A percentile compares a stretch with the other conserved stretches of the same genome.
These are phyloP conservation scores for Manduca sexta DNA, from an alignment of 1,140 invertebrate species.

Conservation along the genomic window DNA sequence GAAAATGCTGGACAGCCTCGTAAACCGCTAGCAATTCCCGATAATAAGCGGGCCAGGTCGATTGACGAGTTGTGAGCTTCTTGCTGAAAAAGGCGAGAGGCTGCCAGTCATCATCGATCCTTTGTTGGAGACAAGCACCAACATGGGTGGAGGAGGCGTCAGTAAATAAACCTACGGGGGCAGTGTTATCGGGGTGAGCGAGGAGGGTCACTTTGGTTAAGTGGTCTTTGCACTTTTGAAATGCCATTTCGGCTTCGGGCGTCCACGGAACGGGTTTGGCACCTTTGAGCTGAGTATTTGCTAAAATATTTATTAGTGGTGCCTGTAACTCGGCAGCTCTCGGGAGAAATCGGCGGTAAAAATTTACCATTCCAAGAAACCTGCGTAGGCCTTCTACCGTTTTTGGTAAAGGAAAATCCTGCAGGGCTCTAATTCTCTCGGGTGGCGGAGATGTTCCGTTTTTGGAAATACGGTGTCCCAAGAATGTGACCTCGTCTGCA, in stretches of 20 bases:
- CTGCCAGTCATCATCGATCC: neutral
- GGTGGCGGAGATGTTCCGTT: neutral
- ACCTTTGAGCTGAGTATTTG: neutral
- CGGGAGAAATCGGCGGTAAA: conserved; percentile 3
- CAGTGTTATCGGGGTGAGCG: neutral
- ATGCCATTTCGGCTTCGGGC: neutral
- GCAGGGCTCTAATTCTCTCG: neutral
- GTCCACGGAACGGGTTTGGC: neutral
- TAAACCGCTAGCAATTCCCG: conserved; percentile 1
- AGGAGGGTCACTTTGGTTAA: neutral
- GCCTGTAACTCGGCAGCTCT: neutral
- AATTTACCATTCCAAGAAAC: conserved; percentile 13
- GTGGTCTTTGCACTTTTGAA: neutral
- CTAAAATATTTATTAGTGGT: neutral
- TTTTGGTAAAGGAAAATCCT: conserved; percentile 3
- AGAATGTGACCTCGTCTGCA: neutral
- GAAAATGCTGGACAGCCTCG: neutral
- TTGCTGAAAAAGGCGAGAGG: conserved; percentile 6
- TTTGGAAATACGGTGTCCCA: neutral
- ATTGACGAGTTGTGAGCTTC: neutral
- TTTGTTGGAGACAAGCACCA: conserved; percentile 3
- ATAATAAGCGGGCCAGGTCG: neutral
- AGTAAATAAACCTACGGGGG: neutral
- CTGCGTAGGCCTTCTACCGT: conserved; percentile 4
- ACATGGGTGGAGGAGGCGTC: neutral